Base-by-base conservation (phyloP, 2,113 vertebrate genomes). In the Xenopus borealis region DNA sequence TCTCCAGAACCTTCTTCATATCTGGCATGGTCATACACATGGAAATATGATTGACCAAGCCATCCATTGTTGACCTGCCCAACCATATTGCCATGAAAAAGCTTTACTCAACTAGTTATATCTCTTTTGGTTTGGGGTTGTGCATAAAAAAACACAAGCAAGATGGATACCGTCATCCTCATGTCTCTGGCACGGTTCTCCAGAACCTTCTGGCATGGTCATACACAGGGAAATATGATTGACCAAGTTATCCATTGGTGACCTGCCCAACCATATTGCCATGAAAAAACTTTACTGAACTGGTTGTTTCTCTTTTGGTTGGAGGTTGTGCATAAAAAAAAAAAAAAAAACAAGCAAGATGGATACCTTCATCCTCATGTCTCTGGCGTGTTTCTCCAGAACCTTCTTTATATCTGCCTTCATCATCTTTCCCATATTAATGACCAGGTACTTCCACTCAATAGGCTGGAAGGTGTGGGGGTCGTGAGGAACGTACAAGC, bases 1-100 rank as follows among this genome's bases (percentile, higher is more conserved):
- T 97, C 89, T 99, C 97, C 88, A 99, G 89, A 84, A 98, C 95
- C 85, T 94, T 97, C n/a, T n/a, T n/a, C n/a, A n/a, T n/a, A n/a
- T 3, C 80, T 88, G 91, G 23, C 23, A 27, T 6, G 30, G 30
- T 7, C 30, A 33, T 33, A 33, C 7, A 33, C 30, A 33, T 3
- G 3, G 7, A 33, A 33, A 33, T 33, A 33, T 33, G 30, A 7
- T 33, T 33, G 30, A 7, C 3, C 30, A 7, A 7, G 30, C 7
- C 30, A 33, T 33, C 3, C 30, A 33, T 33, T 4, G 30, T 33
- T 33, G 30, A 33, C 30, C 7, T 33, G 30, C 30, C 30, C 30
- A 33, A 33, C 30, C 30, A 7, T 33, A 33, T 33, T 33, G 30
- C 7, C 30, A 33, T 33, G 3, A 33, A 33, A 33, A 33, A 7